phyloP scores from a whole-genome alignment of 2,113 vertebrate species.

The Plestiodon gilberti region DNA sequence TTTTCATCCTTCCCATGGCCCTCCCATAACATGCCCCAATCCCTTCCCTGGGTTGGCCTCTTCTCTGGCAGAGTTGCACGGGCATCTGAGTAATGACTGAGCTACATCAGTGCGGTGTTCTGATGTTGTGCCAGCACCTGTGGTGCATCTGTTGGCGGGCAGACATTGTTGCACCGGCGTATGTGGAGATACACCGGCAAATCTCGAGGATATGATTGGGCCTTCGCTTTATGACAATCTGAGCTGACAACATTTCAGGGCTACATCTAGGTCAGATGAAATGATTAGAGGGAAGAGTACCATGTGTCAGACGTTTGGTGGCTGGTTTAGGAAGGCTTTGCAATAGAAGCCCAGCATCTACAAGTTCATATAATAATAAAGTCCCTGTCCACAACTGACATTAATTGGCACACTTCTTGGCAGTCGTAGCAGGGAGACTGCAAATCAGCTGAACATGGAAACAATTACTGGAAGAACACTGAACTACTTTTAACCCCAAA shows the following conservation, averaged over 20 bases:
- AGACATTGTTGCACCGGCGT: too few species aligned
- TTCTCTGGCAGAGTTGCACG: too few species aligned
- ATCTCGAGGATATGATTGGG: too few species aligned
- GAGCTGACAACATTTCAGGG: background rate
- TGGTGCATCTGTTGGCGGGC: too few species aligned
- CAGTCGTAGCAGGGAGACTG: background rate
- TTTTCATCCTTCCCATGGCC: too few species aligned
- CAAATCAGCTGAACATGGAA: background rate
- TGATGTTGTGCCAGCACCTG: too few species aligned
- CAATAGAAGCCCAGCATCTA: background rate
- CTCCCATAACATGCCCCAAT: too few species aligned
- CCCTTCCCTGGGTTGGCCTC: too few species aligned
- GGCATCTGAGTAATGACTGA: too few species aligned
- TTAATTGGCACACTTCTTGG: slow-evolving; percentile 19
- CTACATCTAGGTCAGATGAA: background rate
- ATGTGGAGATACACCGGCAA: too few species aligned
- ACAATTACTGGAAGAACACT: slow-evolving; percentile 23
- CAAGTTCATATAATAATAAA: background rate
- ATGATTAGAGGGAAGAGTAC: background rate
- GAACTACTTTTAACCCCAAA: slow-evolving; percentile 23
- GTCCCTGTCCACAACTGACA: background rate
- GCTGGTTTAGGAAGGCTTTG: background rate
- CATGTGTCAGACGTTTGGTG: background rate
- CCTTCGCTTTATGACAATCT: background rate
- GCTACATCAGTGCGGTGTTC: too few species aligned